A percentile compares a stretch with the other conserved stretches of the same genome.
These are phyloP conservation scores for Acleris literana DNA, from an alignment of 2,888 invertebrate genomes.

Conservation along the genomic window DNA sequence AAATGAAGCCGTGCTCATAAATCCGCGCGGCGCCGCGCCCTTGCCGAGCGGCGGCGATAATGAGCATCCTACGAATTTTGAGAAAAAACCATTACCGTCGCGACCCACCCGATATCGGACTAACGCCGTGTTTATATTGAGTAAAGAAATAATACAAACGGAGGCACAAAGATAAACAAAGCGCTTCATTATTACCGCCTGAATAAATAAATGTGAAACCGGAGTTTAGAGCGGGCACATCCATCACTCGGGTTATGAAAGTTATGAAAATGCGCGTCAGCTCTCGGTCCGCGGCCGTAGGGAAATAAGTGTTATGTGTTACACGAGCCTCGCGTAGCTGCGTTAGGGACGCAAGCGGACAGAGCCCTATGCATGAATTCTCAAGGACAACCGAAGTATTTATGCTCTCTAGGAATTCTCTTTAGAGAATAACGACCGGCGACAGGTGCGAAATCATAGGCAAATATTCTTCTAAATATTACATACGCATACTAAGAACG, in stretches of 20 bases:
- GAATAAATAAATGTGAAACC: slow-evolving; percentile 34
- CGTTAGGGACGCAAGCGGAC: slow-evolving; percentile 7
- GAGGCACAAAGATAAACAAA: slow-evolving; percentile 25
- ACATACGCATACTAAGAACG: slow-evolving; percentile 38
- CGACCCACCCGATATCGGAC: slow-evolving; percentile 25
- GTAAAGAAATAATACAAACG: slow-evolving; percentile 33
- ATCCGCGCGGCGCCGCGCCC: slow-evolving; percentile 21
- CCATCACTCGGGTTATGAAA: slow-evolving; percentile 34
- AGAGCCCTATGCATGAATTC: slow-evolving; percentile 16
- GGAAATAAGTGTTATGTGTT: slow-evolving; percentile 32
- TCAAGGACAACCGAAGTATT: slow-evolving; percentile 7
- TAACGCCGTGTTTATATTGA: slow-evolving; percentile 43
- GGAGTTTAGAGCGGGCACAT: slow-evolving; percentile 25
- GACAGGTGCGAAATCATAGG: slow-evolving; percentile 8
- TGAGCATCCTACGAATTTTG: slow-evolving; percentile 40
- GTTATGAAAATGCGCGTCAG: slow-evolving; percentile 29
- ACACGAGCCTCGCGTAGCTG: slow-evolving; percentile 9
- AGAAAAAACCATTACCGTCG: slow-evolving; percentile 41
- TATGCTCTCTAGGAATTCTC: slow-evolving; percentile 7
- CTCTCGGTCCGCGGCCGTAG: slow-evolving; percentile 15
- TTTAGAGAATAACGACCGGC: neutral
- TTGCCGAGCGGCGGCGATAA: slow-evolving; percentile 34
- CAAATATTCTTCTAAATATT: slow-evolving; percentile 17
- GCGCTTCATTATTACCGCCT: slow-evolving; percentile 30
- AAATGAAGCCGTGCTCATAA: slow-evolving; percentile 28